Evolutionary conservation across 2,797 vertebrate species (phyloP).

Genomic region (Simalia tracyae): DNA sequence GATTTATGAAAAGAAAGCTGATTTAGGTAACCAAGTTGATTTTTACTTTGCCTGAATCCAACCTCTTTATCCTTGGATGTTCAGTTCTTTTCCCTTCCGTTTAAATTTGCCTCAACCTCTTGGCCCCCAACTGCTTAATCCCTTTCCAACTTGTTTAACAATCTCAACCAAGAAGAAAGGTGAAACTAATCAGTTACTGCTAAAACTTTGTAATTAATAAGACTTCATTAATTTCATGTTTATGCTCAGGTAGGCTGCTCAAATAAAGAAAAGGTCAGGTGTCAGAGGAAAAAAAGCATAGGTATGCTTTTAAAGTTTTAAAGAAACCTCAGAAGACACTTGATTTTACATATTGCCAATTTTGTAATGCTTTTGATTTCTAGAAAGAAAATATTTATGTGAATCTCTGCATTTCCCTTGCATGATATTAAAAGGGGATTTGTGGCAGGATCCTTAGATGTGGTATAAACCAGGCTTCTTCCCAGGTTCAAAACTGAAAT

Average conservation of each 20-base stretch:
- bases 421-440: background rate
- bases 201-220: slow-evolving; percentile 47
- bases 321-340: slow-evolving; percentile 34
- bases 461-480: background rate
- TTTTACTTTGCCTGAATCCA: slow-evolving; percentile 21
- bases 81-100: background rate
- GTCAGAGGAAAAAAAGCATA: fast-evolving
- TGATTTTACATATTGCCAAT: background rate
- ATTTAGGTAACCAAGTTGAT: background rate
- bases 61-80: background rate
- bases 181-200: slow-evolving; percentile 23
- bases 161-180: slow-evolving; percentile 36
- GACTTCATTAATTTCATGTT: slow-evolving; percentile 44
- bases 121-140: slow-evolving; percentile 4
- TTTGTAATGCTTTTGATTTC: background rate
- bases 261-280: slow-evolving; percentile 5
- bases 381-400: background rate
- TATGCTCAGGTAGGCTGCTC: slow-evolving; percentile 10
- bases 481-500: background rate
- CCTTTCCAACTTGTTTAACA: slow-evolving; percentile 18
- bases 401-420: background rate
- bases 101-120: slow-evolving; percentile 12
- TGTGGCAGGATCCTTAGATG: background rate
- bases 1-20: slow-evolving; percentile 13
- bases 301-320: slow-evolving; percentile 26